A percentile compares a stretch with the other conserved stretches of the same genome.
Evolutionary conservation across 1,140 invertebrate genomes (phyloP).

Genomic region (Drosophila nikananu): DNA sequence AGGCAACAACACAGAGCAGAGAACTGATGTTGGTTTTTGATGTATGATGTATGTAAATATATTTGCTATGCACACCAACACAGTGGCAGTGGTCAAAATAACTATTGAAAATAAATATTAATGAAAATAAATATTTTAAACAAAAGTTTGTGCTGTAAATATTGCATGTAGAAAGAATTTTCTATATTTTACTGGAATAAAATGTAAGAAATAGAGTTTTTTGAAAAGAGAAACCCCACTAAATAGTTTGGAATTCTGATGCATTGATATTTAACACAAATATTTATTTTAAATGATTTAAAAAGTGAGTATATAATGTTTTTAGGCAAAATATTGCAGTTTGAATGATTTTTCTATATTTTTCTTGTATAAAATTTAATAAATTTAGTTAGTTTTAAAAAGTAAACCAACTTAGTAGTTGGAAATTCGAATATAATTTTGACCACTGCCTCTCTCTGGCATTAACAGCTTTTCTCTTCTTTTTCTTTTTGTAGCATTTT

Average conservation of each 20-base stretch:
- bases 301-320: neutral
- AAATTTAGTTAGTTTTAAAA: neutral
- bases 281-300: neutral
- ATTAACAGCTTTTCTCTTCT: slow-evolving; percentile 3
- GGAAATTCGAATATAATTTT: slow-evolving; percentile 1
- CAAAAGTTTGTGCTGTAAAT: neutral
- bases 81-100: slow-evolving; percentile 39
- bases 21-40: slow-evolving; percentile 45
- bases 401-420: neutral
- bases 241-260: neutral
- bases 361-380: neutral
- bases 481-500: neutral
- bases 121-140: neutral
- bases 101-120: neutral
- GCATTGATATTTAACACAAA: neutral
- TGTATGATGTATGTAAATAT: slow-evolving; percentile 34
- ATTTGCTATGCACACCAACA: slow-evolving; percentile 36
- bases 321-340: neutral
- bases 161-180: neutral
- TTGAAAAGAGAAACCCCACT: neutral
- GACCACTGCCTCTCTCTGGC: neutral
- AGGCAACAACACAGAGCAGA: slow-evolving; percentile 81
- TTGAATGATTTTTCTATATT: neutral
- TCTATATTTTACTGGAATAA: neutral
- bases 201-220: neutral